Percentiles rank a stretch among this genome's conserved stretches.
Evolutionary conservation across 2,888 invertebrate genomes (phyloP).

Genomic region (Mimachlamys varia): DNA sequence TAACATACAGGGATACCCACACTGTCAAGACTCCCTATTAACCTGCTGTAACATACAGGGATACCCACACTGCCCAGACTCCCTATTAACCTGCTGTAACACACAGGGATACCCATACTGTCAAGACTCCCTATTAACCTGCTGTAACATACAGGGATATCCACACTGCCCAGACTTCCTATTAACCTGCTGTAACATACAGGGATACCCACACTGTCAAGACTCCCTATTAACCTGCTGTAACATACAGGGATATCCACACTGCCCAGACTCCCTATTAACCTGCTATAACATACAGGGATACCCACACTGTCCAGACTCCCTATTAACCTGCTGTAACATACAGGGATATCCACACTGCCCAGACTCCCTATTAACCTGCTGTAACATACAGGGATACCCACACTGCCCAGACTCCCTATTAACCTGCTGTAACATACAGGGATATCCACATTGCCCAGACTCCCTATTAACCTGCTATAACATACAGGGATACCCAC

Average conservation of each 20-base stretch:
- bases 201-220: not conserved
- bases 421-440: too few relatives aligned
- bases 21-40: not conserved
- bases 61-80: not conserved
- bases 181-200: not conserved
- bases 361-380: too few relatives aligned
- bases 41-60: not conserved
- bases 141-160: not conserved
- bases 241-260: not conserved
- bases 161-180: not conserved
- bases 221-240: not conserved
- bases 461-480: too few relatives aligned
- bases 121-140: not conserved
- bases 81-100: not conserved
- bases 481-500: too few relatives aligned
- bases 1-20: not conserved
- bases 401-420: too few relatives aligned
- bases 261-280: not conserved
- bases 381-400: too few relatives aligned
- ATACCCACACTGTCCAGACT: not conserved
- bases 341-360: not conserved
- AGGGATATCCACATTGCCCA: too few relatives aligned
- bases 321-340: not conserved
- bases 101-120: not conserved
- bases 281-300: not conserved